These are phyloP conservation scores for Bos indicus DNA, from an alignment of 2,113 vertebrate species.

Conservation along the genomic window DNA sequence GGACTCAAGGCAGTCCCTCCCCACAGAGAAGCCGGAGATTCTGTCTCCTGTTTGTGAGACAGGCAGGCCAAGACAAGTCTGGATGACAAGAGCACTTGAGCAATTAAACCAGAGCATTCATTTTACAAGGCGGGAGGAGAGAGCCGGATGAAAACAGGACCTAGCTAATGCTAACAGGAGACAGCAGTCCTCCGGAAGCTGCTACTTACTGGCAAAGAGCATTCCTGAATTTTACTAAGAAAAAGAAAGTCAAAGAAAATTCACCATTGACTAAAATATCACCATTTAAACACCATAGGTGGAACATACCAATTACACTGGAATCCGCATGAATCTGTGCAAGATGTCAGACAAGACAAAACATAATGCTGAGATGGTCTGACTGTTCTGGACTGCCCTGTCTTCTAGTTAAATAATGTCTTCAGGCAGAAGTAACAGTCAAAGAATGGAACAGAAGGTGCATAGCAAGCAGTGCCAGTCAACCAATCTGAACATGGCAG, in stretches of 20 bases:
- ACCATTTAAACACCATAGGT: background rate
- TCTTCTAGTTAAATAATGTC: background rate
- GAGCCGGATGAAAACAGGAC: background rate
- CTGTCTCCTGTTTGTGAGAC: background rate
- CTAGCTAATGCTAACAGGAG: background rate
- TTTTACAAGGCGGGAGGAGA: background rate
- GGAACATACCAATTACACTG: background rate
- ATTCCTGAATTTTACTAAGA: background rate
- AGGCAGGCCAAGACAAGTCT: background rate
- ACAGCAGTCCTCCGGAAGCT: background rate
- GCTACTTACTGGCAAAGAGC: background rate
- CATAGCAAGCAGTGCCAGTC: background rate
- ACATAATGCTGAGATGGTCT: background rate
- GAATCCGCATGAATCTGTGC: background rate
- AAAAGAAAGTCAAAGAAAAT: background rate
- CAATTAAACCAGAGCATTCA: conserved; percentile 27
- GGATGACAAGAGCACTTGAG: conserved; percentile 9
- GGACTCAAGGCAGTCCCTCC: background rate
- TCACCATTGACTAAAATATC: background rate
- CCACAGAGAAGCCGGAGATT: background rate
- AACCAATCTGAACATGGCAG: background rate
- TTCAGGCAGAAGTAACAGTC: background rate
- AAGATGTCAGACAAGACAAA: background rate
- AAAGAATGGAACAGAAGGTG: background rate
- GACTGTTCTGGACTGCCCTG: background rate